Conservation (phyloP, 2,888 invertebrate species). For the Ceratothoa steindachneri region DNA sequence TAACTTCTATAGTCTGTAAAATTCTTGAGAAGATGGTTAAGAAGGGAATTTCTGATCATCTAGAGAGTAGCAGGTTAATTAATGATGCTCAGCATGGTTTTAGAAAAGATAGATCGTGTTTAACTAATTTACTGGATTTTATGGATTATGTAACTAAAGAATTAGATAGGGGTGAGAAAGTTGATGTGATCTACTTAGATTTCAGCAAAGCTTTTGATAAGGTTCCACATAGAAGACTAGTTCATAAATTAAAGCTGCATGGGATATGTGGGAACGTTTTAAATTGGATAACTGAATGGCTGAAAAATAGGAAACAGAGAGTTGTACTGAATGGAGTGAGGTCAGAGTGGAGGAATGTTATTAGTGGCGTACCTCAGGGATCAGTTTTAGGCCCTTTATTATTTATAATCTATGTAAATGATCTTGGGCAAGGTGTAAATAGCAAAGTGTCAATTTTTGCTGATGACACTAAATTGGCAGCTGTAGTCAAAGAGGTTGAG, state of each 20-base stretch:
- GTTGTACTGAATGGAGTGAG: neutral
- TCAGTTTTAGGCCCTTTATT: neutral
- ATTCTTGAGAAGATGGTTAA: no score
- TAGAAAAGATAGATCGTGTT: no score
- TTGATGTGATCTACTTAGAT: no score
- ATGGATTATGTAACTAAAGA: no score
- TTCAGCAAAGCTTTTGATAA: no score
- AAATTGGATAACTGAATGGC: neutral
- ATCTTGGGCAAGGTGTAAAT: neutral
- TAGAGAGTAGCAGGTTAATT: no score
- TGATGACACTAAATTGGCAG: neutral
- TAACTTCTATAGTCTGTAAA: no score
- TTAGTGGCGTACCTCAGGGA: neutral
- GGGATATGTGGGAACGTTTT: neutral
- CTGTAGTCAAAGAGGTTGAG: neutral
- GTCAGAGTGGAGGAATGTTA: neutral
- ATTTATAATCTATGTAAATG: neutral
- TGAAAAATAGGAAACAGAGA: neutral
- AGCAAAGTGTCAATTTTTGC: neutral
- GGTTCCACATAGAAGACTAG: neutral
- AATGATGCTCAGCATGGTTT: no score
- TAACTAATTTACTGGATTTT: no score
- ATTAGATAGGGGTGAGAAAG: no score
- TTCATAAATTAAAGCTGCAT: neutral
- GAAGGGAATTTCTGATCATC: no score